These are phyloP conservation scores for Diogma glabrata DNA, from an alignment of 2,888 invertebrate genomes.

Conservation along the genomic window DNA sequence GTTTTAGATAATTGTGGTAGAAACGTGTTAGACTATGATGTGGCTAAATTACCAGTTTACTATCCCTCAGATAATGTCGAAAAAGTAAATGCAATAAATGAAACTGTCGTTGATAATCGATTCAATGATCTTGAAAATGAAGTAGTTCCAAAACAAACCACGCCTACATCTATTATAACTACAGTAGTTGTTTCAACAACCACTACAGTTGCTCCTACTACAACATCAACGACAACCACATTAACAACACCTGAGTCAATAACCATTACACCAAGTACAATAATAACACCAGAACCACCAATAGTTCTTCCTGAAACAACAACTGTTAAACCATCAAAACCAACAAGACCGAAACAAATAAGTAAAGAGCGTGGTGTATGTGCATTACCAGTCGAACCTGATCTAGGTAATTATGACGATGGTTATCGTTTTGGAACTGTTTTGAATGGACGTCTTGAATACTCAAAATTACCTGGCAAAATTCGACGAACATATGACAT, in stretches of 20 bases:
- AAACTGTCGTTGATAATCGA: slow-evolving; percentile 6
- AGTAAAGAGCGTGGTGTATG: slow-evolving; percentile 32
- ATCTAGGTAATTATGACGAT: slow-evolving; percentile 30
- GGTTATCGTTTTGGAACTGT: slow-evolving; percentile 40
- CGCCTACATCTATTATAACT: slow-evolving; percentile 28
- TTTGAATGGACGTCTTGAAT: slow-evolving; percentile 62
- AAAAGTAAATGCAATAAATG: slow-evolving; percentile 11
- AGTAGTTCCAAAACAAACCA: neutral
- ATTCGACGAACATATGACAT: slow-evolving; percentile 60
- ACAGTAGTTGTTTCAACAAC: slow-evolving; percentile 32
- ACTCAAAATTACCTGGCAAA: slow-evolving; percentile 45
- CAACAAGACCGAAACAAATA: slow-evolving; percentile 20
- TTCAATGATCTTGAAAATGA: neutral
- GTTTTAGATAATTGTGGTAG: slow-evolving; percentile 37
- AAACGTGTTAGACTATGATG: slow-evolving; percentile 27
- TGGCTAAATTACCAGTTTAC: slow-evolving; percentile 23
- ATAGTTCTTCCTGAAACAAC: slow-evolving; percentile 17
- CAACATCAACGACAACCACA: slow-evolving; percentile 19
- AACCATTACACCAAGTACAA: slow-evolving; percentile 6
- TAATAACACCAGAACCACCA: slow-evolving; percentile 22
- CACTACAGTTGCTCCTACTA: slow-evolving; percentile 33
- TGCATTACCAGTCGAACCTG: slow-evolving; percentile 30
- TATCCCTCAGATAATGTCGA: slow-evolving; percentile 25
- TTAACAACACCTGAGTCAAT: slow-evolving; percentile 14
- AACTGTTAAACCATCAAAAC: slow-evolving; percentile 24